Percentiles rank a stretch among this genome's conserved stretches.
These are phyloP conservation scores for Halictus rubicundus DNA, from an alignment of 1,140 invertebrate genomes.

Conservation along the genomic window DNA sequence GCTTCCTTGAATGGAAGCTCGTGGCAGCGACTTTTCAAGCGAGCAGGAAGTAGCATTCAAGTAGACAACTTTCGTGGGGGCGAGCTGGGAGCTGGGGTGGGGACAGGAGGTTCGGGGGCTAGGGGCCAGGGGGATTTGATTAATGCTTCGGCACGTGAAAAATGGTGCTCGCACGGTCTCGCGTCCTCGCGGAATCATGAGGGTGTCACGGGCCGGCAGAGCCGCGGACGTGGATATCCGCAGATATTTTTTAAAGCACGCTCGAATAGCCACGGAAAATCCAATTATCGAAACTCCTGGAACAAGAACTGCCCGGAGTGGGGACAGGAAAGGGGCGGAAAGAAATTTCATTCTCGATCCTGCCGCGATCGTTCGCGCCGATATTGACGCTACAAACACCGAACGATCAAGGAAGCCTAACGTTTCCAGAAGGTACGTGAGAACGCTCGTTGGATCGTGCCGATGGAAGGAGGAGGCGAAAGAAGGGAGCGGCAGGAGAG, in stretches of 20 bases:
- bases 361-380: background rate
- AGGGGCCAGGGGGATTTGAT: constrained; percentile 47
- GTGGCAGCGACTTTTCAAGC: constrained; percentile 26
- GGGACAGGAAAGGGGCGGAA: too few species aligned
- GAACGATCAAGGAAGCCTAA: too few species aligned
- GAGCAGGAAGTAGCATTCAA: constrained; percentile 18
- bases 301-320: background rate
- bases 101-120: background rate
- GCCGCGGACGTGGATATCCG: background rate
- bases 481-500: too few species aligned
- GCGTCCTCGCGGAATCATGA: constrained; percentile 40
- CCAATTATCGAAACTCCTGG: constrained; percentile 19
- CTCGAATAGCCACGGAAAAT: background rate
- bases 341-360: constrained; percentile 14
- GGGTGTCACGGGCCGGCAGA: constrained; percentile 10
- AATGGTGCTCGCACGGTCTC: constrained; percentile 27
- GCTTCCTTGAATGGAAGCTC: constrained; percentile 6
- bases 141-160: constrained; percentile 59
- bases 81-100: background rate
- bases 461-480: too few species aligned
- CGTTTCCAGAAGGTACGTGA: too few species aligned
- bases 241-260: constrained; percentile 28
- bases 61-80: background rate
- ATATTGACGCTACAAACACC: too few species aligned
- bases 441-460: too few species aligned